phyloP scores from a whole-genome alignment of 2,113 vertebrate genomes.

The Neolamprologus tretocephalus region DNA sequence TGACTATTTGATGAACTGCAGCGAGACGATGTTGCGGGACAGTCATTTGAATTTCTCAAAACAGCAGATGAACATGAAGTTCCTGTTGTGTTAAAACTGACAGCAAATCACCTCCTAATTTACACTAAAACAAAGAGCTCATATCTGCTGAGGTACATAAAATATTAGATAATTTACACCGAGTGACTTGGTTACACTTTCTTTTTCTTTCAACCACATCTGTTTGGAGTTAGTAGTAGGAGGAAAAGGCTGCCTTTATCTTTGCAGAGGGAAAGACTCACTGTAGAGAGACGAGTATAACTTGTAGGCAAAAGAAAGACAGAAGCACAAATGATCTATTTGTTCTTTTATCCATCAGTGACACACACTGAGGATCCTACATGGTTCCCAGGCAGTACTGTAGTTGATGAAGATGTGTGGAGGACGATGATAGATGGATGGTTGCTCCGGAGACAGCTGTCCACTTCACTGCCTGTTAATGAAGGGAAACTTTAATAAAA shows the following conservation, averaged over 20 bases:
- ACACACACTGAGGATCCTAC: conserved; percentile 1
- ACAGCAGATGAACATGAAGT: not conserved
- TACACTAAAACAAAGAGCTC: not conserved
- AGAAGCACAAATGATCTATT: not conserved
- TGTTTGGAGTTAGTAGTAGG: not conserved
- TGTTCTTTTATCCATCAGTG: not conserved
- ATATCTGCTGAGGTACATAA: not conserved
- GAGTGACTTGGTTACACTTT: not conserved
- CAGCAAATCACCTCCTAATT: not conserved
- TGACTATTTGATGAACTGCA: not conserved
- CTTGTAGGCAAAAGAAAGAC: not conserved
- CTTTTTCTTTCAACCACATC: not conserved
- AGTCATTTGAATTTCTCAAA: not conserved
- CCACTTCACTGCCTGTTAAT: conserved; percentile 48
- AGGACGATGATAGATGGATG: conserved; percentile 32
- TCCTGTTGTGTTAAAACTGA: not conserved
- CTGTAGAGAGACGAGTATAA: not conserved
- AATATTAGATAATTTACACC: not conserved
- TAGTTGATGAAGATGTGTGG: conserved; percentile 27
- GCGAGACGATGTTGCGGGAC: not conserved
- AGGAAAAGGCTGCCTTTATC: not conserved
- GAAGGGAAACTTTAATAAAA: not conserved
- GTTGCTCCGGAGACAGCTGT: conserved; percentile 23
- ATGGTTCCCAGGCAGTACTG: conserved; percentile 9
- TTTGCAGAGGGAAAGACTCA: not conserved